Conservation (phyloP, 2,113 vertebrate genomes). For the Camelus dromedarius region DNA sequence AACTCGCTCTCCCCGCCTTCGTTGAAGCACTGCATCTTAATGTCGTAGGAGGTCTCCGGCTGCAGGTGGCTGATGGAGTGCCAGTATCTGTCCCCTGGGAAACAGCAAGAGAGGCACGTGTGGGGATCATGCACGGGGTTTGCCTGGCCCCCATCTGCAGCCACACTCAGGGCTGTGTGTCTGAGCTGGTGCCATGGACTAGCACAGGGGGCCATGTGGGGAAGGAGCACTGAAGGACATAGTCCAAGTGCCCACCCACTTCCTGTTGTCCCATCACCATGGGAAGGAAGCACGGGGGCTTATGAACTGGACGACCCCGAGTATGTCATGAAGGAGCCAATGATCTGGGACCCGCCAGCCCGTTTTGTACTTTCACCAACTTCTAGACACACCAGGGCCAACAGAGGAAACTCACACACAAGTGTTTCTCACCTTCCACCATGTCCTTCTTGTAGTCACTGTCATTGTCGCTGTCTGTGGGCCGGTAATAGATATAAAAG, state of each 20-base stretch:
- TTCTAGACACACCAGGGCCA: background rate
- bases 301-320: background rate
- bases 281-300: background rate
- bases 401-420: background rate
- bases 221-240: too few relatives aligned
- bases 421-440: conserved; percentile 91
- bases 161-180: background rate
- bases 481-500: conserved; percentile 98
- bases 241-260: background rate
- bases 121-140: rapidly evolving
- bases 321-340: background rate
- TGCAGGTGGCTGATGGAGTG: conserved; percentile 97
- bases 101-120: background rate
- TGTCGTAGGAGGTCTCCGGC: conserved; percentile 98
- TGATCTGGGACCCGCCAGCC: background rate
- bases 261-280: background rate
- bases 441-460: conserved; percentile 98
- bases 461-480: conserved; percentile 99
- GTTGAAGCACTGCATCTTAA: conserved; percentile 99
- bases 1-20: conserved; percentile 98
- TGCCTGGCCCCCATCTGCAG: background rate
- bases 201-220: too few relatives aligned
- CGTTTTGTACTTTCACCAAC: background rate
- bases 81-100: conserved; percentile 94
- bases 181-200: background rate